Conservation (phyloP, 1,140 invertebrate genomes). For the Bombus waltoni region DNA sequence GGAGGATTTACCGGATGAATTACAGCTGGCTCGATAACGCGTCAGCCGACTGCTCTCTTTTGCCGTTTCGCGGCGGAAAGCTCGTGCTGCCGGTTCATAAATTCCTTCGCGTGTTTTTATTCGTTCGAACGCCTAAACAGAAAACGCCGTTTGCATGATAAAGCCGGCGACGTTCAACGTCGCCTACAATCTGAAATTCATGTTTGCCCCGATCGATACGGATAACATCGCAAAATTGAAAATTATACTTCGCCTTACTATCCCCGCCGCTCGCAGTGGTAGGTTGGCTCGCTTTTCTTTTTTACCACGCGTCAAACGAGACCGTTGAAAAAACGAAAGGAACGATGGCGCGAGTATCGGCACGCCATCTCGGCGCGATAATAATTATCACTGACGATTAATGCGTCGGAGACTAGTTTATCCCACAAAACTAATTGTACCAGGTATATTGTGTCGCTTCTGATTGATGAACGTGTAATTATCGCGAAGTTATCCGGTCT, state of each 20-base stretch:
- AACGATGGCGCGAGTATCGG: too few species aligned
- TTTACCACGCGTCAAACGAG: background rate
- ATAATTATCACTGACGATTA: too few species aligned
- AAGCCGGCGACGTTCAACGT: constrained; percentile 23
- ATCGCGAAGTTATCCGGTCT: too few species aligned
- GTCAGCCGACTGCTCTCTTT: background rate
- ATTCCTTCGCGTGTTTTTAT: constrained; percentile 52
- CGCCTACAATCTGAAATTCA: constrained; percentile 46
- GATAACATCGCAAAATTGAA: constrained; percentile 52
- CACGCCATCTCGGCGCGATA: too few species aligned
- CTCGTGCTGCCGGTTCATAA: constrained; percentile 37
- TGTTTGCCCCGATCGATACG: constrained; percentile 41
- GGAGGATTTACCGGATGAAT: background rate
- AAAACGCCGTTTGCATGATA: constrained; percentile 49
- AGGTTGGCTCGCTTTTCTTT: background rate
- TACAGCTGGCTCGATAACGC: background rate
- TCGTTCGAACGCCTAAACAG: constrained; percentile 46
- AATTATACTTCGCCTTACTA: constrained; percentile 19
- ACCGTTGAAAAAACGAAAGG: background rate
- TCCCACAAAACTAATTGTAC: too few species aligned
- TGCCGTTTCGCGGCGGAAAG: background rate
- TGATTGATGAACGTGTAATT: too few species aligned
- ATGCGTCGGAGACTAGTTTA: too few species aligned
- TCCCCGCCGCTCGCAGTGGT: background rate
- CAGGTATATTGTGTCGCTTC: too few species aligned